Base-by-base conservation (phyloP, 1,140 invertebrate species). In the Charaxes varanes region DNA sequence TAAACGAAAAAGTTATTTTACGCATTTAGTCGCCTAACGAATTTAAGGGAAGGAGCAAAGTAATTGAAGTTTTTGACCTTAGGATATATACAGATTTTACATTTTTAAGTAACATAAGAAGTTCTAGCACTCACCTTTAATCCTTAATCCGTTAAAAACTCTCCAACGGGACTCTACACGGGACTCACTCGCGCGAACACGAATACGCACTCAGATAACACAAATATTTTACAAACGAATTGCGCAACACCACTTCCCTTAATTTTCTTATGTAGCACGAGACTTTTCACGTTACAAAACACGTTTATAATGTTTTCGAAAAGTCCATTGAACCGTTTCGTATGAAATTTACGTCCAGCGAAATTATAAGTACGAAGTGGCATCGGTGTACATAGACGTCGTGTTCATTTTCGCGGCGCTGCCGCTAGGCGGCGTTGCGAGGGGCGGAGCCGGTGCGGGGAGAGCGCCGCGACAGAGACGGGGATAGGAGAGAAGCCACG, bases 321-420 rank as follows among this genome's bases (percentile, higher is more conserved):
- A 83, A 83, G 82, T 85, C 77, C 82, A 84, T 84, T 85, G 82
- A 85, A 85, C 81, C 81, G 81, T 81, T 82, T 80, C 71, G 67
- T 61, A 71, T 68, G 76, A 85, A 85, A 80, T 85, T 85, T 82
- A 83, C 82, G 82, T 82, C 68, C 67, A 82, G 82, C 78, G 74
- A 85, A 83, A 85, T 82, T 79, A 78, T 85, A 76, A 65, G 64
- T 79, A 85, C 79, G 79, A 77, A 79, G 69, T 83, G 76, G 82
- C 79, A 82, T 83, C 79, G 82, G 73, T 78, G 78, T 83, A 46
- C 43, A 80, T 80, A 81, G 76, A 58, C 65, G 64, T 59, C 60
- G 64, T 67, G 55, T 56, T 61, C 48, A 53, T 65, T 71, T 14
- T 64, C 63, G 62, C 66, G 62, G 52, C 51, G 47, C 66, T 61